phyloP scores from a whole-genome alignment of 2,888 invertebrate genomes.

The Ethmia dodecea region DNA sequence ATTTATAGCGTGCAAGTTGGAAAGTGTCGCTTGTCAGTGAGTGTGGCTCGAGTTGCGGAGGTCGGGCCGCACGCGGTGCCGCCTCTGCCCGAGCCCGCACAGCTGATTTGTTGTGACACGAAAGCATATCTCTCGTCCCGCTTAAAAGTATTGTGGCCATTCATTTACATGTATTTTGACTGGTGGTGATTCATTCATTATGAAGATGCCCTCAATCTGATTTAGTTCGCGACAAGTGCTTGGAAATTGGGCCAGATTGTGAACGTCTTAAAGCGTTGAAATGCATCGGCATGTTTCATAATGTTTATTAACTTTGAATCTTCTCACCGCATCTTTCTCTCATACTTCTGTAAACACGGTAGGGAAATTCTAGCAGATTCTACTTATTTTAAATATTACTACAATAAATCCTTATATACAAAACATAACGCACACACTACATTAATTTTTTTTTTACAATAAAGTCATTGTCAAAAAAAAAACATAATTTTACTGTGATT shows the following conservation, averaged over 20 bases:
- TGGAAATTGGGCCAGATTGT: slow-evolving; percentile 5
- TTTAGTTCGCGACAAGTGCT: slow-evolving; percentile 8
- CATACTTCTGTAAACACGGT: too few species aligned
- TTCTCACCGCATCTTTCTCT: too few species aligned
- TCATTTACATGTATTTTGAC: slow-evolving; percentile 32
- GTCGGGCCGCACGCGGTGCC: slow-evolving; percentile 14
- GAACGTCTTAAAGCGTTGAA: too few species aligned
- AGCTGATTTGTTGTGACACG: slow-evolving; percentile 57
- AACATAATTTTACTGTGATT: too few species aligned
- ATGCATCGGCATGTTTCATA: too few species aligned
- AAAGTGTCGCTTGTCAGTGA: slow-evolving; percentile 46
- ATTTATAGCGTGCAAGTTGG: slow-evolving; percentile 64
- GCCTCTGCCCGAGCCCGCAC: slow-evolving; percentile 30
- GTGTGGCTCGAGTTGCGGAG: slow-evolving; percentile 21
- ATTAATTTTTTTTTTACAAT: too few species aligned
- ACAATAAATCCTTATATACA: too few species aligned
- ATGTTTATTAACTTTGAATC: too few species aligned
- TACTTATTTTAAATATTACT: too few species aligned
- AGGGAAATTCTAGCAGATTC: too few species aligned
- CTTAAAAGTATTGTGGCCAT: slow-evolving; percentile 36
- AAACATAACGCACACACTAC: too few species aligned
- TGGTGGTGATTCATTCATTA: slow-evolving; percentile 22
- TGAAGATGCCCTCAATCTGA: slow-evolving; percentile 9
- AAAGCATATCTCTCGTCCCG: slow-evolving; percentile 31
- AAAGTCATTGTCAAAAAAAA: too few species aligned